Conservation (phyloP, 2,113 vertebrate species). For the Chascanopsetta lugubris region DNA sequence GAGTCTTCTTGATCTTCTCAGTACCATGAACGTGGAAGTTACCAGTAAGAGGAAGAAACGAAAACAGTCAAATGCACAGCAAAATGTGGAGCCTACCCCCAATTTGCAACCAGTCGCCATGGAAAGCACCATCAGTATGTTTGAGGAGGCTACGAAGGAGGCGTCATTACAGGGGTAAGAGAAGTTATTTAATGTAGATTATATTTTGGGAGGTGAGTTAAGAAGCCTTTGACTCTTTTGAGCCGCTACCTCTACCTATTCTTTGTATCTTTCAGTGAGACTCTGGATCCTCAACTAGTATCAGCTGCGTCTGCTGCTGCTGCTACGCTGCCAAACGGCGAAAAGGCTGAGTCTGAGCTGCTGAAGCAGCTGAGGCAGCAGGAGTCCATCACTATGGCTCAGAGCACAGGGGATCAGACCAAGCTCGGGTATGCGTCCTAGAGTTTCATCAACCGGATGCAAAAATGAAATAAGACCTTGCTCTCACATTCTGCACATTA, state of each 20-base stretch:
- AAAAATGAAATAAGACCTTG: neutral
- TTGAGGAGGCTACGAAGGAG: conserved; percentile 65
- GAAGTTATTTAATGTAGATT: neutral
- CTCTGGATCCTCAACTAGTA: conserved; percentile 82
- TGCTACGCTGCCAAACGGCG: conserved; percentile 82
- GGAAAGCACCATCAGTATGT: conserved; percentile 67
- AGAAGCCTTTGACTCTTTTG: neutral
- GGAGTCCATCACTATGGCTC: conserved; percentile 77
- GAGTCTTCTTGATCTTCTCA: conserved; percentile 83
- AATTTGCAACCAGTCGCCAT: conserved; percentile 10
- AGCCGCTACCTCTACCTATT: neutral
- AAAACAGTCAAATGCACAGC: conserved; percentile 57
- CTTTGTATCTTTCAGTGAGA: conserved; percentile 48
- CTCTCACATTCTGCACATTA: neutral
- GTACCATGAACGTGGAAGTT: conserved; percentile 88
- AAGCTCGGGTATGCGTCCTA: conserved; percentile 80
- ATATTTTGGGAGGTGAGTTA: neutral
- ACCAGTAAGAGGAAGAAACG: conserved; percentile 81
- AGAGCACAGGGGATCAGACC: conserved; percentile 68
- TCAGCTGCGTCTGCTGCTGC: conserved; percentile 88
- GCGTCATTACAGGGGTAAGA: conserved; percentile 76
- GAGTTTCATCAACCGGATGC: neutral
- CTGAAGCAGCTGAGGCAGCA: conserved; percentile 85
- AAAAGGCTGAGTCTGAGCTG: conserved; percentile 85
- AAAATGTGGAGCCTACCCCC: conserved; percentile 30